Conservation (phyloP, 2,113 vertebrate species). For the Chrysemys picta region DNA sequence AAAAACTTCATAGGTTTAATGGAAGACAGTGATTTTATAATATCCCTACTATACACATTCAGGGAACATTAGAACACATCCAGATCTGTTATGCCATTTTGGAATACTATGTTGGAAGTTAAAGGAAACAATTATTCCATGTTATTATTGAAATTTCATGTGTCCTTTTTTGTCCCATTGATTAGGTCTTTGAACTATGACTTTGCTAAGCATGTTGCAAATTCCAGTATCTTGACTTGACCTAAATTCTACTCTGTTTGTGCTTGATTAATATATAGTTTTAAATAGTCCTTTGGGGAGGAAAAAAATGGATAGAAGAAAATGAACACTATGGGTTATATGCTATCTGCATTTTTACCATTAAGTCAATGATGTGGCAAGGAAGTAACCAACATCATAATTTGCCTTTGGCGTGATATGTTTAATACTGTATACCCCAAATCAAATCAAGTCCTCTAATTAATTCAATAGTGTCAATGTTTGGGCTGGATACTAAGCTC, state of each 20-base stretch:
- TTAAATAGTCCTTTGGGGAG: neutral
- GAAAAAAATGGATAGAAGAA: rapidly evolving
- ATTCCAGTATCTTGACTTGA: neutral
- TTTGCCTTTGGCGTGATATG: neutral
- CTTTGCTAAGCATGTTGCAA: neutral
- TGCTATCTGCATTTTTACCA: neutral
- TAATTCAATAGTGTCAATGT: neutral
- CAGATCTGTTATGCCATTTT: neutral
- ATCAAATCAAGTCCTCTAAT: neutral
- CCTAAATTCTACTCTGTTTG: slow-evolving; percentile 9
- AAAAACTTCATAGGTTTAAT: rapidly evolving
- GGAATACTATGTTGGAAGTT: neutral
- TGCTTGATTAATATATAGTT: neutral
- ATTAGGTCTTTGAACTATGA: neutral
- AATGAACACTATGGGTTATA: neutral
- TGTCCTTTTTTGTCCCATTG: neutral
- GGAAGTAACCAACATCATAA: neutral
- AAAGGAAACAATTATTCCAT: neutral
- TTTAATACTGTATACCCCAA: neutral
- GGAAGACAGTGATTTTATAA: neutral
- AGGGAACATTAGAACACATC: neutral
- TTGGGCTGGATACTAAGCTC: neutral
- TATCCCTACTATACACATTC: neutral
- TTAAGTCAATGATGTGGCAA: neutral
- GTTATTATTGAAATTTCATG: neutral